Percentiles rank a stretch among this genome's conserved stretches.
Evolutionary conservation across 2,888 invertebrate species (phyloP).

Genomic region (Xylophagus ater): DNA sequence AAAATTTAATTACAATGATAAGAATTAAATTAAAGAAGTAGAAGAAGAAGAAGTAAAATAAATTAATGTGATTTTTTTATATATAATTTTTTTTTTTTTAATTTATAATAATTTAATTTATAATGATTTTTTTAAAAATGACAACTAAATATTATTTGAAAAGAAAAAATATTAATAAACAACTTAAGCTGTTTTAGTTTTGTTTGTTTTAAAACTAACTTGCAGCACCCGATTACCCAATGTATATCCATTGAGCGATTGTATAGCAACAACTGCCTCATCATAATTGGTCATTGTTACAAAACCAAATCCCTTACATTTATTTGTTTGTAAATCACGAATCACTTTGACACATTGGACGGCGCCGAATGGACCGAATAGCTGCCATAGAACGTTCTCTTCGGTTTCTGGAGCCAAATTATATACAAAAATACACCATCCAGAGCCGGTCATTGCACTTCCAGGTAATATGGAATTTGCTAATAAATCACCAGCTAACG

Average conservation of each 20-base stretch:
- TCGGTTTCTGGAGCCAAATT: constrained; percentile 92
- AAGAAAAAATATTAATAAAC: no score
- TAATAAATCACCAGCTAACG: constrained; percentile 71
- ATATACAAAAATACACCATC: constrained; percentile 78
- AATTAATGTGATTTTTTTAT: no score
- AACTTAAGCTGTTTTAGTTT: constrained; percentile 52
- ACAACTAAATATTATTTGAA: no score
- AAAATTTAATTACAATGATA: no score
- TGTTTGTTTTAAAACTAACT: constrained; percentile 94
- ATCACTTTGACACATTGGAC: constrained; percentile 96
- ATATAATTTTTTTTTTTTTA: no score
- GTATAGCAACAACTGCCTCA: constrained; percentile 91
- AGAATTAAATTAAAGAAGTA: no score
- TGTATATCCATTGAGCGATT: constrained; percentile 91
- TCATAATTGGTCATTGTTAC: constrained; percentile 98
- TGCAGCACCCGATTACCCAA: constrained; percentile 91
- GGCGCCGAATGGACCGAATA: constrained; percentile 94
- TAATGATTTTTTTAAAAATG: no score
- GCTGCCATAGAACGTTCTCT: constrained; percentile 91
- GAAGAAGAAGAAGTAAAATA: no score
- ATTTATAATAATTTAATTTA: no score
- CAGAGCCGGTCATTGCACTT: constrained; percentile 75
- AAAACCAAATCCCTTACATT: constrained; percentile 97
- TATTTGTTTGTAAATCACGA: constrained; percentile 88
- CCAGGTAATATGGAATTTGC: constrained; percentile 69